Evolutionary conservation across 2,113 vertebrate genomes (phyloP).

Genomic region (Lanius collurio): DNA sequence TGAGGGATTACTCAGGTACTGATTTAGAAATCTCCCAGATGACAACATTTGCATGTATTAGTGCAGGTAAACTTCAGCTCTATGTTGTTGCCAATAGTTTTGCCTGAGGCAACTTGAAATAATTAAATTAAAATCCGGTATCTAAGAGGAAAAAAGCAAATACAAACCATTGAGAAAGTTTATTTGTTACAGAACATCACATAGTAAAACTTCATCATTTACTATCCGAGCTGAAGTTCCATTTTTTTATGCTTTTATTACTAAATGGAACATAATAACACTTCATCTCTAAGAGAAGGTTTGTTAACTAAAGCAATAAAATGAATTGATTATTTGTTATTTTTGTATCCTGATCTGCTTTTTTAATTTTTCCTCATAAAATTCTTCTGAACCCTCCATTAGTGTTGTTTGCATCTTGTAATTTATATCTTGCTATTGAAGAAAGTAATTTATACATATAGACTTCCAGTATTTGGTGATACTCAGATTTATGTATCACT

Average conservation of each 20-base stretch:
- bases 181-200: background rate
- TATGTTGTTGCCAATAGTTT: background rate
- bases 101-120: background rate
- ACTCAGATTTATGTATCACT: conserved; percentile 19
- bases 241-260: background rate
- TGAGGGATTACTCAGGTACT: background rate
- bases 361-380: background rate
- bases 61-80: background rate
- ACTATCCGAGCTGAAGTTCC: background rate
- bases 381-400: background rate
- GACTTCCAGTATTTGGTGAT: background rate
- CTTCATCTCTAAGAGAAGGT: background rate
- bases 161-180: background rate
- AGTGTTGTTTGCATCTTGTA: background rate
- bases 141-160: background rate
- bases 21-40: background rate
- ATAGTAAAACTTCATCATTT: background rate
- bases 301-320: background rate
- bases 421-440: background rate
- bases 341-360: background rate
- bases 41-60: background rate
- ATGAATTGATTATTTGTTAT: background rate
- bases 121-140: background rate
- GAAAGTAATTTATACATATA: background rate
- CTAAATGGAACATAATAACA: background rate